A percentile compares a stretch with the other conserved stretches of the same genome.
Evolutionary conservation across 35 echinoderm and acorn worm genomes (phyloP).

Genomic region (Acanthaster planci): DNA sequence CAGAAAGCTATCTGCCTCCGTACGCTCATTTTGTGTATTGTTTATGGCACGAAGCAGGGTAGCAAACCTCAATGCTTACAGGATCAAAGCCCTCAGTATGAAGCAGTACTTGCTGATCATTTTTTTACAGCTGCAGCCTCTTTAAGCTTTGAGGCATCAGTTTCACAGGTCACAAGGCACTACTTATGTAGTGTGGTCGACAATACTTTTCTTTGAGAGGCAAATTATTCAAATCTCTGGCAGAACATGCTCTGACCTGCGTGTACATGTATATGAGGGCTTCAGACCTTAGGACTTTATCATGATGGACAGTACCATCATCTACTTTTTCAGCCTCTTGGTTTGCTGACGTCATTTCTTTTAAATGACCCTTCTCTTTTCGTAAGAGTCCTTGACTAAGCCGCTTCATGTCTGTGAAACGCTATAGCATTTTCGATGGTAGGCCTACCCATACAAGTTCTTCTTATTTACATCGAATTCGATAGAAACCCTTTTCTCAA

Average conservation of each 20-base stretch:
- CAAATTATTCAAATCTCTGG: not conserved
- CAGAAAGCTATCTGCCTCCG: not conserved
- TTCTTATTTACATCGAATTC: not conserved
- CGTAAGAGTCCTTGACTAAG: not conserved
- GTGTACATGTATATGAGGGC: not conserved
- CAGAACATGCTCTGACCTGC: not conserved
- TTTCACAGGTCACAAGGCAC: not conserved
- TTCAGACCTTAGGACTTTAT: not conserved
- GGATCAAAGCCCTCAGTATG: constrained; percentile 15
- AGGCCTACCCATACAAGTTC: not conserved
- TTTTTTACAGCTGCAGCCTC: constrained; percentile 15
- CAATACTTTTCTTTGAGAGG: not conserved
- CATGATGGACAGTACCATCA: not conserved
- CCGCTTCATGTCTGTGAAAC: not conserved
- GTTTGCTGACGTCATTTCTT: not conserved
- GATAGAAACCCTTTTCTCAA: not conserved
- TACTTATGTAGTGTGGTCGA: not conserved
- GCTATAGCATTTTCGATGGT: not conserved
- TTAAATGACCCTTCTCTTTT: not conserved
- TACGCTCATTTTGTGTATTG: constrained; percentile 19
- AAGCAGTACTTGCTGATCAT: constrained; percentile 24
- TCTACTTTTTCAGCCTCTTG: not conserved
- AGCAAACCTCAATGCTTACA: constrained; percentile 28
- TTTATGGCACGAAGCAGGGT: constrained; percentile 35
- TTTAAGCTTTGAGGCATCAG: not conserved